Evolutionary conservation across 2,888 invertebrate genomes (phyloP).

Genomic region (Allacma fusca): DNA sequence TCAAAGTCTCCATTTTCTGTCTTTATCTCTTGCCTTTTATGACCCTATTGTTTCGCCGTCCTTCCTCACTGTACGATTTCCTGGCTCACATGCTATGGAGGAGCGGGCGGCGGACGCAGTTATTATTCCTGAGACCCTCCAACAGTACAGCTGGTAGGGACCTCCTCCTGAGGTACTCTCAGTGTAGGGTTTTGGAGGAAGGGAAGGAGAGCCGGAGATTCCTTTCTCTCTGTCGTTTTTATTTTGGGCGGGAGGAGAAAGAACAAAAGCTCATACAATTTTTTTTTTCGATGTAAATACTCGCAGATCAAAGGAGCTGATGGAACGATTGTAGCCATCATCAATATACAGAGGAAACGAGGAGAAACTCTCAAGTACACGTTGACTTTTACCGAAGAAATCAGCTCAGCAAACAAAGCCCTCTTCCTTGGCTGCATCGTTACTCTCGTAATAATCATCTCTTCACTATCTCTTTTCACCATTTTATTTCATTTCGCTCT

Average conservation of each 20-base stretch:
- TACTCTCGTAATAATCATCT: conserved; percentile 56
- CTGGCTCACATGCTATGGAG: background rate
- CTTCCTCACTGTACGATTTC: background rate
- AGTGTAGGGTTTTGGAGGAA: too few relatives aligned
- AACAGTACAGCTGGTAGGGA: too few relatives aligned
- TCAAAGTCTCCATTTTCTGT: conserved; percentile 10
- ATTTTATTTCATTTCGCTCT: conserved; percentile 3
- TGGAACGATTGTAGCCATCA: conserved; percentile 60
- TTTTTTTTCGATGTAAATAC: conserved; percentile 24
- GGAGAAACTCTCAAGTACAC: conserved; percentile 61
- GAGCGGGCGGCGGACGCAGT: too few relatives aligned
- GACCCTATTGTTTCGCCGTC: background rate
- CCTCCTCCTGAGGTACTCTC: too few relatives aligned
- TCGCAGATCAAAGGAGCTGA: conserved; percentile 61
- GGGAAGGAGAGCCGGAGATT: too few relatives aligned
- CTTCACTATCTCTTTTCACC: conserved; percentile 1
- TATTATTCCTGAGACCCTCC: too few relatives aligned
- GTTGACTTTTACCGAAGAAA: conserved; percentile 60
- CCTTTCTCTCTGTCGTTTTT: background rate
- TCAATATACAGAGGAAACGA: conserved; percentile 60
- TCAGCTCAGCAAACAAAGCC: conserved; percentile 61
- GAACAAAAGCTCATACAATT: conserved; percentile 16
- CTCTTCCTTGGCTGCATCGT: conserved; percentile 60
- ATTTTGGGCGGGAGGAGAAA: conserved; percentile 3
- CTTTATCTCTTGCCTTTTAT: conserved; percentile 5